Base-by-base conservation (phyloP, 2,113 vertebrate genomes). In the Larimichthys polyactis region DNA sequence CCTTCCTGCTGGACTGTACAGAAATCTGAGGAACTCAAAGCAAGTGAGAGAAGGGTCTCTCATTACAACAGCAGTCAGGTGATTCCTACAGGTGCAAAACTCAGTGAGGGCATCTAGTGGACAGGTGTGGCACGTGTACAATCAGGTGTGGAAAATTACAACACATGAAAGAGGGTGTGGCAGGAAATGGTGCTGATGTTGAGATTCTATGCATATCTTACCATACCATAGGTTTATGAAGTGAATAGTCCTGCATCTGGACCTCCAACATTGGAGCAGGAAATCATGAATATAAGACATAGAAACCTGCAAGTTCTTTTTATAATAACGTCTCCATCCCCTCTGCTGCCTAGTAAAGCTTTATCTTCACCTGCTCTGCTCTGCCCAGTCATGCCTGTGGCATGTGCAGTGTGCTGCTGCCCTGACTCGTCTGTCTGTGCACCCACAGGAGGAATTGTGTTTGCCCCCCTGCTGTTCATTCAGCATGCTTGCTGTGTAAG, bases 361-460 rank as follows among this genome's bases (percentile, higher is more conserved):
- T 60, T 29, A 16, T 22, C n/a, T 51, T n/a, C 43, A 44, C 67
- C 51, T 65, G 72, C 57, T 75, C 17, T 58, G 1, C 44, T 24
- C 9, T 59, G 43, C 16, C 70, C 62, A 55, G 20, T 81, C 36
- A 48, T 36, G 57, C 48, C 57, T 17, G 58, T 22, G 44, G 19
- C 17, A 22, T 49, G 27, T 43, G 43, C 57, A 49, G 0, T 8
- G 49, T 36, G 40, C 65, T 69, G 44, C 46, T 54, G 36, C 52
- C 52, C 43, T 58, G 40, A 11, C 51, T 55, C 3, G 6, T 65
- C 20, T 48, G 36, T 55, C 12, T 71, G 24, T 59, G 55, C 49
- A 57, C 65, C 79, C 65, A 64, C 36, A 40, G 54, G 68, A 72
- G 20, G 44, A 78, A 11, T 60, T 65, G 60, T 58, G 14, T 64